Evolutionary conservation across 37 sponge, comb jelly and placozoan genomes (phyloP), one percentile per base, ranked within the genome.

Genomic region (Geodia barretti): DNA sequence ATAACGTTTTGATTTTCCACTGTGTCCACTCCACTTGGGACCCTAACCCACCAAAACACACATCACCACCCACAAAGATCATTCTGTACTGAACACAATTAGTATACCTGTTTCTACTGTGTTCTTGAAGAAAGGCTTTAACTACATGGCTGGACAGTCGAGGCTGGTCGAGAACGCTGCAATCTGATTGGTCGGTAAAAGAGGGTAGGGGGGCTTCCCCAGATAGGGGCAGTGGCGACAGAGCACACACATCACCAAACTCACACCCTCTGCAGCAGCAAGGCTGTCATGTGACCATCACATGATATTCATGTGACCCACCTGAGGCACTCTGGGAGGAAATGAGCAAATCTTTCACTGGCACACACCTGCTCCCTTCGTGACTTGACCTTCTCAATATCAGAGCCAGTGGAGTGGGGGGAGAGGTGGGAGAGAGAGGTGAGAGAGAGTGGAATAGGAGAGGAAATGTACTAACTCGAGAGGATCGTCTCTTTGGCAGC

Each of bases 401-500:
- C n/a, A n/a, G n/a, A n/a, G n/a, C n/a, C n/a, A n/a, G n/a, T n/a
- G n/a, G n/a, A n/a, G n/a, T n/a, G n/a, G n/a, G n/a, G n/a, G n/a
- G n/a, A n/a, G n/a, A n/a, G n/a, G n/a, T n/a, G n/a, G n/a, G n/a
- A n/a, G n/a, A n/a, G n/a, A n/a, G n/a, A n/a, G n/a, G n/a, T n/a
- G n/a, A n/a, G n/a, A n/a, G n/a, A n/a, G n/a, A 47, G 14, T 47
- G 54, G 54, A 47, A 47, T 47, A 14, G 54, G 54, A 47, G 14
- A 17, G 54, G 54, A 47, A 47, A 47, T 47, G 14, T 47, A 83
- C 41, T 72, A 70, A 90, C 90, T 31, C 90, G 25, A 42, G 65
- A 62, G 19, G 90, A 90, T 19, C 90, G 68, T 67, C 90, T 90
- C 72, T 90, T 90, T 5, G 90, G 90, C 31, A 72, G 71, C 36